These are phyloP conservation scores for Parnassius smintheus DNA, from an alignment of 2,888 invertebrate genomes.

Conservation along the genomic window DNA sequence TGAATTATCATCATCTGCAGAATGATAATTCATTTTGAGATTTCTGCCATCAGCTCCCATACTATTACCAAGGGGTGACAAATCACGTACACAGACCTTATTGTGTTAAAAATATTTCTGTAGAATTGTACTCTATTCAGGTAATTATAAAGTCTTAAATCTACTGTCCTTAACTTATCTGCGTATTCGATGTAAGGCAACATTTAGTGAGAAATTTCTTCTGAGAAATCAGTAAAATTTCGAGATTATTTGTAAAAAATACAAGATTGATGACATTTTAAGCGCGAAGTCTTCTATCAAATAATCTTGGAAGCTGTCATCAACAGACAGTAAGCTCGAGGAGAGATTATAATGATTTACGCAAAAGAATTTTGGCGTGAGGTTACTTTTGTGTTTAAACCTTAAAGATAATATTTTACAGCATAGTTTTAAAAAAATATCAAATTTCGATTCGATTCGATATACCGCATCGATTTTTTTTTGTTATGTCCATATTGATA, in stretches of 20 bases:
- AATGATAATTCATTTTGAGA: no score
- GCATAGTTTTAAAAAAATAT: no score
- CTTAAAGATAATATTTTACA: no score
- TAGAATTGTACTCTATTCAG: slow-evolving; percentile 29
- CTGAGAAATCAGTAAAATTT: slow-evolving; percentile 49
- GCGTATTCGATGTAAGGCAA: slow-evolving; percentile 43
- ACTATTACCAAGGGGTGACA: slow-evolving; percentile 40
- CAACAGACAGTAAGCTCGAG: slow-evolving; percentile 30
- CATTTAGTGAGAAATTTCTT: slow-evolving; percentile 38
- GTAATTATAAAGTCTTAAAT: slow-evolving; percentile 25
- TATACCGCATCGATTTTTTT: no score
- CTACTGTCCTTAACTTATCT: slow-evolving; percentile 8
- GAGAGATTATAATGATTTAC: slow-evolving; percentile 16
- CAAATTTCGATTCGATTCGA: no score
- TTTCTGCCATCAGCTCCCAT: slow-evolving; percentile 32
- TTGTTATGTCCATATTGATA: no score
- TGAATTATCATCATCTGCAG: no score
- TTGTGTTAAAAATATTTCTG: slow-evolving; percentile 21
- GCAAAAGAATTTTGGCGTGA: background rate
- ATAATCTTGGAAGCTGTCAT: slow-evolving; percentile 33
- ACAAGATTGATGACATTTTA: slow-evolving; percentile 60
- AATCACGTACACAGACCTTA: slow-evolving; percentile 50
- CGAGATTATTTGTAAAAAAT: slow-evolving; percentile 53
- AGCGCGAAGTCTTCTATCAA: slow-evolving; percentile 58
- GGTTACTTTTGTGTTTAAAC: no score